A percentile compares a stretch with the other conserved stretches of the same genome.
Conservation (phyloP, 2,113 vertebrate genomes). For the Bucco capensis region DNA sequence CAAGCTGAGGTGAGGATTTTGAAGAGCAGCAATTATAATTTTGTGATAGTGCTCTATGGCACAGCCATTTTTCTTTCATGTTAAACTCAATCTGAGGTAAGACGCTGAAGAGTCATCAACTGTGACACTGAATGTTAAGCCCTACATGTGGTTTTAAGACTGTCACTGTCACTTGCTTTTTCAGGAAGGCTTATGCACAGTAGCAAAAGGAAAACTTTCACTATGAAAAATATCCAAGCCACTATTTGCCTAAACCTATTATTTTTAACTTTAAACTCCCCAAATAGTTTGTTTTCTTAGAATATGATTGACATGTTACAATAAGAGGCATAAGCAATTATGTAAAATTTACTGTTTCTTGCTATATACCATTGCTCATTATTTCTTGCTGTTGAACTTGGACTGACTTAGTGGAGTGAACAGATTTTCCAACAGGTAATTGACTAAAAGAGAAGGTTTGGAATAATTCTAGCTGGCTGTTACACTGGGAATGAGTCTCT, state of each 20-base stretch:
- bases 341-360: not conserved
- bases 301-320: not conserved
- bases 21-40: not conserved
- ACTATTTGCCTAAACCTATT: not conserved
- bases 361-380: not conserved
- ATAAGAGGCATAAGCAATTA: not conserved
- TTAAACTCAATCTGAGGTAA: not conserved
- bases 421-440: constrained; percentile 58
- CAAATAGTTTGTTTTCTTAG: not conserved
- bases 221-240: not conserved
- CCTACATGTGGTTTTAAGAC: not conserved
- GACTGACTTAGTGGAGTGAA: not conserved
- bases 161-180: not conserved
- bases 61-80: not conserved
- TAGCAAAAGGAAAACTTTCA: not conserved
- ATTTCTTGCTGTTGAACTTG: constrained; percentile 53
- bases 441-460: constrained; percentile 33
- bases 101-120: not conserved
- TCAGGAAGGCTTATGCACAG: not conserved
- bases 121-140: not conserved
- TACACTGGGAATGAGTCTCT: constrained; percentile 9
- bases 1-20: not conserved
- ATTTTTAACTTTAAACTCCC: not conserved
- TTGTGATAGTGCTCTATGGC: not conserved
- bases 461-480: constrained; percentile 51